These are phyloP conservation scores for Epinotia bilunana DNA, from an alignment of 2,888 invertebrate species.

Conservation along the genomic window DNA sequence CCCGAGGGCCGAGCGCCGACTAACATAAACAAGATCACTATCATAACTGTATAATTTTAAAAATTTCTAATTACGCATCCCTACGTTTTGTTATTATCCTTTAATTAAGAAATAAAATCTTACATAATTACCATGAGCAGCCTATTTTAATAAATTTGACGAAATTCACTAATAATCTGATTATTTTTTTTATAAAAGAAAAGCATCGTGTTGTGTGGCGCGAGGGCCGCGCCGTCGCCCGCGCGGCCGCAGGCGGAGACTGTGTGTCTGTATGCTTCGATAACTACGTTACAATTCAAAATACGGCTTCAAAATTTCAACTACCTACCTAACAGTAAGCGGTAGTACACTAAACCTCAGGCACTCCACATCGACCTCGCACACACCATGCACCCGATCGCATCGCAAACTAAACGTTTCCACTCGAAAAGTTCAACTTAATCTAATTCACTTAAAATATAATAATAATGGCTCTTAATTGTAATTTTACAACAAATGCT, in stretches of 20 bases:
- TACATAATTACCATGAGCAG: slow-evolving; percentile 83
- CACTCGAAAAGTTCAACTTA: slow-evolving; percentile 84
- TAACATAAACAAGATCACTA: slow-evolving; percentile 78
- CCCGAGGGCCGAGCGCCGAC: slow-evolving; percentile 64
- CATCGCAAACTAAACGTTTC: slow-evolving; percentile 80
- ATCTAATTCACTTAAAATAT: slow-evolving; percentile 82
- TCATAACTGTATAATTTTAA: slow-evolving; percentile 85
- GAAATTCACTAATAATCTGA: slow-evolving; percentile 81
- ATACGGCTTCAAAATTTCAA: slow-evolving; percentile 83
- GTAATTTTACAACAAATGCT: slow-evolving; percentile 84
- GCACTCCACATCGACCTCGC: slow-evolving; percentile 82
- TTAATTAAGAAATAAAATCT: slow-evolving; percentile 85
- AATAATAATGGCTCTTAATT: slow-evolving; percentile 83
- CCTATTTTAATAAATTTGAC: slow-evolving; percentile 83
- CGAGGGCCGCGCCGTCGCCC: slow-evolving; percentile 44
- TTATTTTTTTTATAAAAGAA: slow-evolving; percentile 78
- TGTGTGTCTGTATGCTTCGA: slow-evolving; percentile 76
- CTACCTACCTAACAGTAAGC: slow-evolving; percentile 85
- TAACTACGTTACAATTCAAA: slow-evolving; percentile 81
- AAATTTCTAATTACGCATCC: slow-evolving; percentile 84
- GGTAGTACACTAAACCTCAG: slow-evolving; percentile 82
- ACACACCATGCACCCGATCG: slow-evolving; percentile 81
- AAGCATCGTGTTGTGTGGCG: slow-evolving; percentile 68
- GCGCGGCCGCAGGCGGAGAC: slow-evolving; percentile 61
- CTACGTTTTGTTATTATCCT: slow-evolving; percentile 84